Evolutionary conservation across 2,113 vertebrate genomes (phyloP), one percentile per base, ranked within the genome.

Genomic region (Stigmatopora argus): DNA sequence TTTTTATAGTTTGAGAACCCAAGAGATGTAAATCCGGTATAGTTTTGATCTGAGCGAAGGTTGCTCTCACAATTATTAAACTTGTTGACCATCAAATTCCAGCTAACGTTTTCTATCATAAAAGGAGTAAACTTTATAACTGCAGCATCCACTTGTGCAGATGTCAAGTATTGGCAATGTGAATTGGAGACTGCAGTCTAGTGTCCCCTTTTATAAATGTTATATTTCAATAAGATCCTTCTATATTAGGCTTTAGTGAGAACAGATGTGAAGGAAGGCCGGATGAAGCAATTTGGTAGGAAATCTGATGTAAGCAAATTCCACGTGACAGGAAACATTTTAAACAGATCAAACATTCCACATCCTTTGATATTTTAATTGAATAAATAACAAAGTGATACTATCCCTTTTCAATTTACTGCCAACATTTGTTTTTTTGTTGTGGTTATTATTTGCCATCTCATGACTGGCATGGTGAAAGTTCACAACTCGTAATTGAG

Each of bases 391-490:
- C 79, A 74, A 75, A 71, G 60, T 67, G 74, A 74, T 73, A 74
- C 71, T 71, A 87, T 67, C 66, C 57, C 73, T 73, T 74, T 73
- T 72, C 17, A 59, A 73, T 83, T 84, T 86, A 85, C 80, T 83
- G 75, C 83, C 83, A 83, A 71, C 70, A 62, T 75, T 67, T 88
- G 68, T 78, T 69, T 71, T n/a, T 79, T 65, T 72, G 65, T 78
- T 81, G 71, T 78, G 65, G 70, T 61, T 55, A 14, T 26, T 55
- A 13, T 14, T 49, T 49, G 47, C 26, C 72, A 77, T 78, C 69
- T 78, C 75, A 70, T 84, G 80, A 70, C 74, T 70, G 83, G 77
- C 77, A 83, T 83, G 82, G 71, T 79, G 78, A 79, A 34, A 72
- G 75, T 80, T 82, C 82, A 75, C 35, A 38, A 38, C 4, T 38